Evolutionary conservation across 2,797 vertebrate genomes (phyloP), one percentile per base, ranked within the genome.

Genomic region (Sebastes cheni): DNA sequence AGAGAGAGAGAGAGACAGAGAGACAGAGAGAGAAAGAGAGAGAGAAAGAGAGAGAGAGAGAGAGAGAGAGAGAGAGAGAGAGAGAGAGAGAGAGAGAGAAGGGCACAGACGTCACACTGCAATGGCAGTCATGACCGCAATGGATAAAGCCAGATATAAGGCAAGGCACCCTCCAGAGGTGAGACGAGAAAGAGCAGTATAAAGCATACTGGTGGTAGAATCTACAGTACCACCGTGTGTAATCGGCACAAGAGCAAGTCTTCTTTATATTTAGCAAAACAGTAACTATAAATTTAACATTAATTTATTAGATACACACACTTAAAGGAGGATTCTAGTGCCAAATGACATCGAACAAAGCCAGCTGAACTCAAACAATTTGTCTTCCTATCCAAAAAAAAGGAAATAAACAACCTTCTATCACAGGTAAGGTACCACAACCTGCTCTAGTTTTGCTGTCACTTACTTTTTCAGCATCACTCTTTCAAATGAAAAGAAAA

Each of bases 161-260:
- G 52, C 54, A 80, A 82, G 25, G 71, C 67, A 83, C 72, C 61
- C 54, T 84, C 67, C 75, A 83, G 80, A 85, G 80, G 86, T 76
- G 22, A 85, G 36, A 71, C 0, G 22, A 84, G 34, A 82, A 65
- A 81, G 2, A 73, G 68, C 68, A 73, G 23, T 36, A 52, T 60
- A 52, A 42, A 60, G n/a, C 25, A 58, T 18, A 20, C 14, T 59
- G n/a, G 34, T 55, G 11, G n/a, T 12, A 59, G 8, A 58, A 67
- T 54, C 2, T 76, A 52, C 8, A 66, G 8, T 20, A 34, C 3
- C 6, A 14, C 8, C 62, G 8, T 14, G 8, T 73, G 20, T 25
- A 10, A 56, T 23, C 2, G 0, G 16, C 39, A 42, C 39, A 72
- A 50, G 12, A 27, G 36, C 13, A 72, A 65, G 25, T 29, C 20